A percentile compares a stretch with the other conserved stretches of the same genome.
Conservation (phyloP, 2,797 vertebrate genomes). For the Heterohyrax brucei region DNA sequence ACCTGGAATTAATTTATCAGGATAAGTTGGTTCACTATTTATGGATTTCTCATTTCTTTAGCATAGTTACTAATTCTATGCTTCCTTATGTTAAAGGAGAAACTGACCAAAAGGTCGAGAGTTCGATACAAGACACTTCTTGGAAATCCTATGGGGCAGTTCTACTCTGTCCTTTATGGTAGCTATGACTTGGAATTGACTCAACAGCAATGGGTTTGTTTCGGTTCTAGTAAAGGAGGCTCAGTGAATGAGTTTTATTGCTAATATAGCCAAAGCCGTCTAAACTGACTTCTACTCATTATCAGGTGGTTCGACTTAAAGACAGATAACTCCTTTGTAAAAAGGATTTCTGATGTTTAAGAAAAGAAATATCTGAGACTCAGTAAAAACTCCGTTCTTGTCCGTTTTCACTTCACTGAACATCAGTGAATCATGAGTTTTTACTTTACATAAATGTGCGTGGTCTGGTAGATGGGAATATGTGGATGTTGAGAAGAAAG, state of each 20-base stretch:
- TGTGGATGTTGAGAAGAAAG: neutral
- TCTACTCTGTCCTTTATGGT: no score
- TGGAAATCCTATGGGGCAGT: no score
- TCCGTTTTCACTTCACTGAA: conserved; percentile 18
- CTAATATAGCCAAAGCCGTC: conserved; percentile 38
- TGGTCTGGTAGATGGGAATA: neutral
- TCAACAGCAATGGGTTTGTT: no score
- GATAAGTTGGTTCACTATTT: conserved; percentile 3
- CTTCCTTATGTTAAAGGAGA: conserved; percentile 18
- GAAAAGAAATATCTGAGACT: neutral
- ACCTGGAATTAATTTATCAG: conserved; percentile 42
- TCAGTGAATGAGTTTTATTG: neutral
- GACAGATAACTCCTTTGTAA: neutral
- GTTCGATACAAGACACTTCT: no score
- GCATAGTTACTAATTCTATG: conserved; percentile 59
- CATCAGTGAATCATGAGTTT: conserved; percentile 7
- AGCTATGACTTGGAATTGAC: no score
- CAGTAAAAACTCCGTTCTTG: neutral
- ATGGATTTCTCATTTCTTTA: conserved; percentile 13
- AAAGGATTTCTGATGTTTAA: conserved; percentile 25
- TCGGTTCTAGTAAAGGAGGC: neutral
- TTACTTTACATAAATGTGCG: neutral
- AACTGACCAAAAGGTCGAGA: no score
- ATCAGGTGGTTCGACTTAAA: conserved; percentile 48
- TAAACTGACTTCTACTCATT: conserved; percentile 55